Evolutionary conservation across 2,113 vertebrate species (phyloP), one percentile per base, ranked within the genome.

Genomic region (Hyperopisus bebe): DNA sequence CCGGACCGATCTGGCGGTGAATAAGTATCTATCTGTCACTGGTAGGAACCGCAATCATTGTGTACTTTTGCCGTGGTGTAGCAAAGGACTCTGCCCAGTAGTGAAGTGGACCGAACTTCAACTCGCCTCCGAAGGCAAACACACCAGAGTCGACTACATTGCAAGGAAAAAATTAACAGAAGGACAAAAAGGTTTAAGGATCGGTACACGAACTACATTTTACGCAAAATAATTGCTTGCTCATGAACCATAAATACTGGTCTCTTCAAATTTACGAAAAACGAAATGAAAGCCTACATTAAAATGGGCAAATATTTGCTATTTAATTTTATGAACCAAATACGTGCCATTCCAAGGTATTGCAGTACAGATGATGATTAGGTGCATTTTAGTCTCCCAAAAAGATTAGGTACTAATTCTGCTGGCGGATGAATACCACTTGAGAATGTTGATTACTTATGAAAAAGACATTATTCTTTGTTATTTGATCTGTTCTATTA

Each of bases 391-490:
- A 15, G 77, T 62, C 90, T 90, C 89, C 90, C 87, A 91, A 91
- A 88, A 90, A 91, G 91, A 91, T 94, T 95, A 94, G 95, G 95
- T 96, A 96, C 96, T 92, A 94, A 93, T 93, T 94, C 95, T 95
- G 94, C 95, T 93, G 94, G 94, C 94, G 94, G 95, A 95, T 94
- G 94, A 95, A 93, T 93, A 94, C 93, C 94, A 94, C 92, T 94
- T 92, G 92, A 93, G 92, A 91, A 90, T 91, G 74, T 93, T 90
- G 92, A 90, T 92, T 94, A 90, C 87, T 93, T 84, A 90, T 92
- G 89, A 90, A 91, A 89, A 90, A 87, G 42, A 85, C 87, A 90
- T 89, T 90, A 92, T 93, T 91, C 93, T 92, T 88, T 89, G 44
- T 90, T 90, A 89, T 88, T 77, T 88, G 42, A 87, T 80, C 17